Percentiles rank a stretch among this genome's conserved stretches.
Evolutionary conservation across 35 echinoderm and acorn worm species (phyloP).

Genomic region (Lytechinus variegatus): DNA sequence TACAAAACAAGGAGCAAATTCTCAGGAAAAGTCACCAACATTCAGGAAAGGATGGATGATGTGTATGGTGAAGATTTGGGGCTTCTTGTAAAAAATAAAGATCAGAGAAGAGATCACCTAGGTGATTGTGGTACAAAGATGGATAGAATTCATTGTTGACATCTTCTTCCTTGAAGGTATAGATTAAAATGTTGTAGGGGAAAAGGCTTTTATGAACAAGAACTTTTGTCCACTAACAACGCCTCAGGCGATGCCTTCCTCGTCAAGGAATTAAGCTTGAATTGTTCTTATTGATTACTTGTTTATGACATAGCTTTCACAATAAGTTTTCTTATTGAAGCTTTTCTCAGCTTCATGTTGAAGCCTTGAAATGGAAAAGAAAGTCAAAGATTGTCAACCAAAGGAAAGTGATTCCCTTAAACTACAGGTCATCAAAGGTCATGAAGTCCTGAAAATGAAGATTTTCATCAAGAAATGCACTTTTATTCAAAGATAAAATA

Average conservation of each 20-base stretch:
- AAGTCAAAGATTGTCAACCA: not conserved
- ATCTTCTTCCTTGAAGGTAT: not conserved
- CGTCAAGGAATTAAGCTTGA: not conserved
- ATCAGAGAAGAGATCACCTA: not conserved
- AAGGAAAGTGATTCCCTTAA: not conserved
- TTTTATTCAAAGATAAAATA: not conserved
- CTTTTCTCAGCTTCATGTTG: not conserved
- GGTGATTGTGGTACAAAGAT: not conserved
- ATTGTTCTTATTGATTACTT: not conserved
- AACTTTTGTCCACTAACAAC: not conserved
- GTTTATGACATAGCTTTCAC: slow-evolving; percentile 5
- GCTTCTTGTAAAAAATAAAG: not conserved
- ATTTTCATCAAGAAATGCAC: not conserved
- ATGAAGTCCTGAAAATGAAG: not conserved
- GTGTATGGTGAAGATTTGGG: not conserved
- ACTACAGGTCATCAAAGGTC: not conserved
- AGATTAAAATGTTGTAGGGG: not conserved
- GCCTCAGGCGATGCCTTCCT: not conserved
- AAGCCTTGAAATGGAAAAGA: not conserved
- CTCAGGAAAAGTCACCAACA: not conserved
- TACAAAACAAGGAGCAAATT: not conserved
- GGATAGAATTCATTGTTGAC: not conserved
- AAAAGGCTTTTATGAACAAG: not conserved
- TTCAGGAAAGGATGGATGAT: not conserved
- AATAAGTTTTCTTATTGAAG: not conserved